Conservation (phyloP, 2,797 vertebrate species). For the Sebastes reedi region DNA sequence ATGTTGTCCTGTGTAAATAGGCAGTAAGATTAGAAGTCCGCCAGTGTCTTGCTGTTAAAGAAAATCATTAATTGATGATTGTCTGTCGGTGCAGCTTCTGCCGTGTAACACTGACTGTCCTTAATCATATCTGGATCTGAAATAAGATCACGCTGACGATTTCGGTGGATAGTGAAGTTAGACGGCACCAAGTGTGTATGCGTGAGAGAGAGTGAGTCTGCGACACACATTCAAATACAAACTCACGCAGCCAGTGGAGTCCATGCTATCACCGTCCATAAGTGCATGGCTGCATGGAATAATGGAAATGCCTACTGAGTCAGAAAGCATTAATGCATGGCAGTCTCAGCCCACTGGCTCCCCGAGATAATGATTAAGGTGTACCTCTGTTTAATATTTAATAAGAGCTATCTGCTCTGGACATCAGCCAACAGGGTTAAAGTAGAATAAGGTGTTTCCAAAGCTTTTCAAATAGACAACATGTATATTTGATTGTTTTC, state of each 20-base stretch:
- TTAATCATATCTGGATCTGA: slow-evolving; percentile 61
- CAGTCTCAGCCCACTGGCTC: slow-evolving; percentile 66
- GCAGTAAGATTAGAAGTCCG: slow-evolving; percentile 51
- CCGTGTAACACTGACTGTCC: slow-evolving; percentile 23
- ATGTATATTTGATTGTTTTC: slow-evolving; percentile 7
- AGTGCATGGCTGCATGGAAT: slow-evolving; percentile 59
- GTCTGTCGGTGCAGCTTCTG: slow-evolving; percentile 2
- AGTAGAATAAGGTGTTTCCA: slow-evolving; percentile 69
- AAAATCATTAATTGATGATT: slow-evolving; percentile 55
- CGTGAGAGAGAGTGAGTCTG: not conserved
- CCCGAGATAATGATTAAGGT: slow-evolving; percentile 80
- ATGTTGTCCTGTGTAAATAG: slow-evolving; percentile 47
- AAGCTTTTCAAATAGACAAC: slow-evolving; percentile 46
- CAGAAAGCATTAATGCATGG: slow-evolving; percentile 73
- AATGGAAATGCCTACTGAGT: slow-evolving; percentile 65
- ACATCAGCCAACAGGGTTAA: slow-evolving; percentile 73
- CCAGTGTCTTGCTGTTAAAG: slow-evolving; percentile 35
- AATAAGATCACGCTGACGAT: slow-evolving; percentile 26
- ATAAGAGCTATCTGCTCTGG: slow-evolving; percentile 77
- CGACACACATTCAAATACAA: not conserved
- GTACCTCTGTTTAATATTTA: slow-evolving; percentile 81
- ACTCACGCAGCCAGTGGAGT: not conserved
- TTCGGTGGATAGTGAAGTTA: slow-evolving; percentile 20
- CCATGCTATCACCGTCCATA: slow-evolving; percentile 18
- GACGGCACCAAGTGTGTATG: not conserved